Base-by-base conservation (phyloP, 2,888 invertebrate species). In the Lepidonotus clava region DNA sequence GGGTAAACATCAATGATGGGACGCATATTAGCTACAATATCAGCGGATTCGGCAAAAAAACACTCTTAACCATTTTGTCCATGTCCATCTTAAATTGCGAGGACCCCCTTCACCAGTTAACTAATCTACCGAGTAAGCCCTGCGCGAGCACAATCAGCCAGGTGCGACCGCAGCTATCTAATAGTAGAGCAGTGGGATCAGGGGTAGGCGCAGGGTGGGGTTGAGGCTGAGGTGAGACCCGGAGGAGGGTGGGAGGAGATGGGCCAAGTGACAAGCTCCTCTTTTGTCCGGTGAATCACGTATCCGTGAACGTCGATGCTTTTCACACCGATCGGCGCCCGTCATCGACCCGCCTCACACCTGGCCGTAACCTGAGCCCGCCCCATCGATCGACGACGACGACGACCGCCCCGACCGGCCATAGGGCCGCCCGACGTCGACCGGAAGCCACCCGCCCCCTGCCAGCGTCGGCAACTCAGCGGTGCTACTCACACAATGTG, bases 321-420 rank as follows among this genome's bases (percentile, higher is more conserved):
- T 80, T 80, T 80, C 80, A 80, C 80, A 46, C 80, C 5, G 80
- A 80, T 46, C 46, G 41, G 14, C 28, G 46, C 18, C 51, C 46
- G 32, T 32, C n/a, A 80, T 80, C 80, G 80, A 80, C 46, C 80
- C 32, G 32, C 38, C 80, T 80, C 80, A 46, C 80, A 80, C 80
- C 80, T 80, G 80, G 80, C 51, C 8, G 71, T 36, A 34, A 71
- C 71, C 71, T 34, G 71, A 71, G 21, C 71, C 38, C 1, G 36
- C 34, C 36, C 36, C 71, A 71, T 71, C 71, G 71, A 71, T 24
- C 71, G 36, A 21, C 34, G 71, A 71, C 71, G 38, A 18, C 71
- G 36, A 21, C 34, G 71, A 71, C 71, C 71, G 71, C 71, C 34
- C n/a, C 36, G n/a, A n/a, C n/a, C n/a, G n/a, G n/a, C n/a, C n/a